phyloP scores from a whole-genome alignment of 2,888 invertebrate genomes.

The Cistogaster globosa region DNA sequence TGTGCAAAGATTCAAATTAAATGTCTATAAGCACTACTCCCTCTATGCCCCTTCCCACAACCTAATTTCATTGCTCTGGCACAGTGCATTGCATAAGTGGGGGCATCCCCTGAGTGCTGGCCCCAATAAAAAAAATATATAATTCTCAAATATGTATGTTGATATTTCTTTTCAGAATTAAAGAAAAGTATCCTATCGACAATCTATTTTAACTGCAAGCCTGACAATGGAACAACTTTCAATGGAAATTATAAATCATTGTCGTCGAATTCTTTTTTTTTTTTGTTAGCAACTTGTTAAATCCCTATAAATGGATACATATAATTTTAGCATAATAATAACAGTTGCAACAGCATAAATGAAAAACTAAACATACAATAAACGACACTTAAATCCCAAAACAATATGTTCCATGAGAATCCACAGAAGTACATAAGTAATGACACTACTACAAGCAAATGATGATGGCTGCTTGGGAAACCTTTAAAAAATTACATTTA shows the following conservation, averaged over 20 bases:
- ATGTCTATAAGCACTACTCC: too few species aligned
- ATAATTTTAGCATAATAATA: slow-evolving; percentile 55
- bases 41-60: too few species aligned
- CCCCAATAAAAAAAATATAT: too few species aligned
- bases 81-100: too few species aligned
- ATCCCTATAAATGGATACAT: slow-evolving; percentile 44
- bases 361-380: slow-evolving; percentile 29
- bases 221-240: slow-evolving; percentile 35
- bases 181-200: not conserved
- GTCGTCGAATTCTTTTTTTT: slow-evolving; percentile 13
- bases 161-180: too few species aligned
- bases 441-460: slow-evolving; percentile 16
- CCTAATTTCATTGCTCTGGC: too few species aligned
- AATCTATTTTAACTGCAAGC: not conserved
- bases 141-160: too few species aligned
- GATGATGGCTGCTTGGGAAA: not conserved
- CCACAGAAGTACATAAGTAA: slow-evolving; percentile 14
- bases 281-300: slow-evolving; percentile 30
- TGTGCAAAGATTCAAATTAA: too few species aligned
- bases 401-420: slow-evolving; percentile 37
- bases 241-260: slow-evolving; percentile 54
- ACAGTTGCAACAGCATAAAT: slow-evolving; percentile 39
- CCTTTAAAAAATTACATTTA: not conserved
- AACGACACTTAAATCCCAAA: slow-evolving; percentile 31
- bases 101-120: too few species aligned